Base-by-base conservation (phyloP, 2,888 invertebrate species). In the Hetaerina titia region DNA sequence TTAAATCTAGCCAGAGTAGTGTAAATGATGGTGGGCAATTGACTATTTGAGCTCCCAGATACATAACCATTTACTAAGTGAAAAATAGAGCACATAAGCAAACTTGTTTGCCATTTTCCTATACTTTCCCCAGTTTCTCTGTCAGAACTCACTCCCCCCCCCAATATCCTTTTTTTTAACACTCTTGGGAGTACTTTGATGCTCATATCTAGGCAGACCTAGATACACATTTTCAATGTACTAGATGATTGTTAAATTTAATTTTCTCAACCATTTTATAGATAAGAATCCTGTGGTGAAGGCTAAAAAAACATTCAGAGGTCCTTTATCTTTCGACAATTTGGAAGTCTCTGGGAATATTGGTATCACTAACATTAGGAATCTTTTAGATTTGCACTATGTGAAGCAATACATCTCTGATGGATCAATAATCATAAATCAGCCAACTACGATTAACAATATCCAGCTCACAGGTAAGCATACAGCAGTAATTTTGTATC, bases 401-500 rank as follows among this genome's bases (percentile, higher is more conserved):
- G 95, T 95, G 95, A 95, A 95, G 57, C 94, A 95, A 69, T 95
- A 96, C 60, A 88, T 96, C 6, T 95, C 89, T 88, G 89, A 96
- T n/a, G 92, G 95, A 9, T 95, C 95, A 63, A 31, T 96, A 9
- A 95, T 95, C 92, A 94, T 96, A 58, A 92, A 95, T 56, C 94
- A 95, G 87, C 92, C 95, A 64, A 96, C 97, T 57, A 96, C 96
- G 81, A 96, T 97, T 8, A 96, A 96, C 87, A 96, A 96, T 25
- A 96, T 97, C 7, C 96, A 96, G 95, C 97, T 97, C 96, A 95
- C 96, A 22, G 96, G 96, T 15, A 96, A 96, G 31, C 96, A 58
- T 90, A 22, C n/a, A 60, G 60, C 17, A 17, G 45, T 45, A 45
- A 45, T 45, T 45, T 45, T 45, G 45, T 2, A 4, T 45, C 45